phyloP scores from a whole-genome alignment of 2,797 vertebrate species.

The Zalophus californianus region DNA sequence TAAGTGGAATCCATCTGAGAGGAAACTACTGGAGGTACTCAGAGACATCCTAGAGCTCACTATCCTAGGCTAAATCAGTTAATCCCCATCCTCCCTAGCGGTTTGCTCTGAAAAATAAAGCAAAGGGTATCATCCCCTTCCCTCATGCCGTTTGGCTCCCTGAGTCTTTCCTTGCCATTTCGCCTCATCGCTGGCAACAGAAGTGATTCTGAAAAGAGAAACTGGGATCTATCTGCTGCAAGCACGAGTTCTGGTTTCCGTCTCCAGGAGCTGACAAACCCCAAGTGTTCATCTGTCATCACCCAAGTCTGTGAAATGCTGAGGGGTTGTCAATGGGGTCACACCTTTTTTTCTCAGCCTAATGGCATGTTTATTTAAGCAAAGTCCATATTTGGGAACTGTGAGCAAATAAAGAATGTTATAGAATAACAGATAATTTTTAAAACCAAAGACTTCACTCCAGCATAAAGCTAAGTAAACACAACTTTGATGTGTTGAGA shows the following conservation, averaged over 20 bases:
- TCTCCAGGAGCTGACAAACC: conserved; percentile 46
- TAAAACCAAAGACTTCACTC: conserved; percentile 15
- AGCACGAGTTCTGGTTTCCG: background rate
- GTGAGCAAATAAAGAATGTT: background rate
- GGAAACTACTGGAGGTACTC: background rate
- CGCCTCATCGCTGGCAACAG: background rate
- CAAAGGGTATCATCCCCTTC: background rate
- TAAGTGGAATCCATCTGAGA: background rate
- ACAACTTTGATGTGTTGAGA: conserved; percentile 10
- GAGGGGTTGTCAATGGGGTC: background rate
- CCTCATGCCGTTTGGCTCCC: background rate
- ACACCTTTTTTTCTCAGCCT: background rate
- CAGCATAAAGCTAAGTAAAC: conserved; percentile 45
- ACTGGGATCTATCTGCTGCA: background rate
- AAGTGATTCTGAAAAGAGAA: background rate
- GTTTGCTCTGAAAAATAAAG: conserved; percentile 50
- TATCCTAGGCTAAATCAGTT: background rate
- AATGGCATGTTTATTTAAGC: conserved; percentile 15
- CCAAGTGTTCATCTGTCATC: conserved; percentile 29
- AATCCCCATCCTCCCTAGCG: background rate
- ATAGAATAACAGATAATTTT: background rate
- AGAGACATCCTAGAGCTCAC: background rate
- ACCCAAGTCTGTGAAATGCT: conserved; percentile 29
- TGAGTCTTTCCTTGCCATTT: conserved; percentile 26
- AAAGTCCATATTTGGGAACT: background rate